A percentile compares a stretch with the other conserved stretches of the same genome.
Evolutionary conservation across 2,888 invertebrate species (phyloP).

Genomic region (Syritta pipiens): DNA sequence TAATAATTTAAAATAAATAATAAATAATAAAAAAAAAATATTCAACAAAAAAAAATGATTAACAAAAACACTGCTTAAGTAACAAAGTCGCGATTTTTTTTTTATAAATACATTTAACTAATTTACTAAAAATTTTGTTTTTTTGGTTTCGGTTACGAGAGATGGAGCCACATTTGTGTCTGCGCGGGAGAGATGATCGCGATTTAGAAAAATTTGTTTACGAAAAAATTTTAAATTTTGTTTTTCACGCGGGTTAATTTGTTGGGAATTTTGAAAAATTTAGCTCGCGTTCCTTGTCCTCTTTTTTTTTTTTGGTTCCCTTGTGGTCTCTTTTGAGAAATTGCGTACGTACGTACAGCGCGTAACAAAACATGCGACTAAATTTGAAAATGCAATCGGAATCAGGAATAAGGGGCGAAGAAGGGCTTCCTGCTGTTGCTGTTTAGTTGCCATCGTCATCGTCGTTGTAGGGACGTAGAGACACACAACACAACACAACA

Average conservation of each 20-base stretch:
- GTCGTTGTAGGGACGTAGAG: too few species aligned
- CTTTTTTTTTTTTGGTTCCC: slow-evolving; percentile 2
- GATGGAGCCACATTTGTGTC: slow-evolving; percentile 63
- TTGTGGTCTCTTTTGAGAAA: not conserved
- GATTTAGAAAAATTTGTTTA: slow-evolving; percentile 14
- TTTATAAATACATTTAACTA: slow-evolving; percentile 47
- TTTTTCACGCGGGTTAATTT: slow-evolving; percentile 33
- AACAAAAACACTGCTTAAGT: too few species aligned
- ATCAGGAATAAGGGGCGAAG: slow-evolving; percentile 65
- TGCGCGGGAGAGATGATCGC: too few species aligned
- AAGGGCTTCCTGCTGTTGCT: slow-evolving; percentile 59
- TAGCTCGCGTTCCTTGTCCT: slow-evolving; percentile 21
- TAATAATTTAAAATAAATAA: slow-evolving; percentile 22
- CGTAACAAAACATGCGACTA: slow-evolving; percentile 68
- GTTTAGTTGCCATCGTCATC: slow-evolving; percentile 3
- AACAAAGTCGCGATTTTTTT: slow-evolving; percentile 40
- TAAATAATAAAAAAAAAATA: slow-evolving; percentile 35
- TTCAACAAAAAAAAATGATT: slow-evolving; percentile 22
- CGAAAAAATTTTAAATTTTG: slow-evolving; percentile 7
- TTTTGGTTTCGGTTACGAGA: slow-evolving; percentile 66
- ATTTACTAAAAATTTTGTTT: slow-evolving; percentile 13
- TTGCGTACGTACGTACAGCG: slow-evolving; percentile 62
- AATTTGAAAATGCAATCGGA: slow-evolving; percentile 65
- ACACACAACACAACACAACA: slow-evolving; percentile 14
- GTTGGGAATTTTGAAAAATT: slow-evolving; percentile 24